Evolutionary conservation across 1,140 invertebrate species (phyloP), one percentile per base, ranked within the genome.

Genomic region (Bombus terrestris): DNA sequence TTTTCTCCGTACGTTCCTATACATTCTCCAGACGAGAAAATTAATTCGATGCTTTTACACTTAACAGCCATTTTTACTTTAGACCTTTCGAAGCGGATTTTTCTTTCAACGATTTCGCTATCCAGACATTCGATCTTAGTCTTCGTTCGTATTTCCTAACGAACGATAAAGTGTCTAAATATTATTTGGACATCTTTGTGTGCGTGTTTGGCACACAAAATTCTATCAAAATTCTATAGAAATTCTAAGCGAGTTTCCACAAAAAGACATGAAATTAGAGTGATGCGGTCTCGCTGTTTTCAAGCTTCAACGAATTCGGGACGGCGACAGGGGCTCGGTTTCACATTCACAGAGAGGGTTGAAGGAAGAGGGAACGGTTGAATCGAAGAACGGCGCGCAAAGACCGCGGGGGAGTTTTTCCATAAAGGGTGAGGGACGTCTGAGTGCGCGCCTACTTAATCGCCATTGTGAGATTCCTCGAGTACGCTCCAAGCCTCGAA

Each of bases 401-500:
- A 39, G 82, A 12, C 13, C 69, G 68, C 35, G 37, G 69, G 53
- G 22, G 22, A 64, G 39, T 84, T 85, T 85, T 80, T 73, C 53
- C 68, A 39, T 64, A 41, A 80, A 80, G 83, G n/a, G 32, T 6
- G 68, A 79, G 76, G 68, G 15, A 80, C 15, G 83, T 80, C 76
- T 85, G 76, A 85, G 83, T 80, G 53, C 53, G 53, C 82, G 32
- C 41, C 68, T 79, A 80, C 83, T 85, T 79, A 85, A 85, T 85
- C 83, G 83, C 77, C 77, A 85, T 85, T 85, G 76, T 80, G 68
- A 71, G 76, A 80, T 79, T 73, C 57, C 68, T 64, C 68, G 68
- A 85, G 83, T 28, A 69, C 83, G 39, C 77, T 80, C 12, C 53
- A 73, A 59, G 4, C 39, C 15, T 76, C 32, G 53, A 84, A 59